Base-by-base conservation (phyloP, 2,888 invertebrate species). In the Eutolmus rufibarbis region DNA sequence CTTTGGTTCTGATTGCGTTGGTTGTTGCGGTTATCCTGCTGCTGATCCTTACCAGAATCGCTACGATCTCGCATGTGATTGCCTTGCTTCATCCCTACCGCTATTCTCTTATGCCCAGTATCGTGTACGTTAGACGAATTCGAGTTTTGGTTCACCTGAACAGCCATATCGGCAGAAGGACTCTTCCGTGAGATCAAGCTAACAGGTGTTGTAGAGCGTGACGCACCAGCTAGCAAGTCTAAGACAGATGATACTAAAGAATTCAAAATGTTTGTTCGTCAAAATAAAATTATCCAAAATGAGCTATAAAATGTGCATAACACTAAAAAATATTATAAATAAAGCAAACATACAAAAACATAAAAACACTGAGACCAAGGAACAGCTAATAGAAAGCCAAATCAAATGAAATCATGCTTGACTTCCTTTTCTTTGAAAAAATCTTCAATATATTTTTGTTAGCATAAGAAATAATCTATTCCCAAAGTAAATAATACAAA, bases 131-230 rank as follows among this genome's bases (percentile, higher is more conserved):
- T 46, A 46, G 89, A 89, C 90, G 91, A 91, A 89, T 91, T 91
- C 89, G 90, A 91, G 86, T 91, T 91, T 89, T 91, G 91, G 89
- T 90, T 90, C 56, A 94, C 96, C 93, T 97, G 97, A 77, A 96
- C 95, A 89, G 96, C 96, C 93, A 97, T 96, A 92, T 98, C 98
- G 89, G 95, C 95, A 1, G 97, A 97, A 85, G 97, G 97, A 90
- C 97, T 97, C 93, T 97, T 97, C 90, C 97, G 94, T 89, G 95
- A 95, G 56, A 94, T 93, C 56, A 95, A 93, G 88, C 96, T 95
- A 7, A 96, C 96, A 12, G 97, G 97, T 1, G 97, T 97, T 87
- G 96, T 96, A 86, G 97, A 96, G 87, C 97, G 94, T n/a, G 96
- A 97, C 74, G 94, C 93, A 90, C 93, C 93, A 89, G 93, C 92